These are phyloP conservation scores for Oncopeltus fasciatus DNA, from an alignment of 1,140 invertebrate species.

Conservation along the genomic window DNA sequence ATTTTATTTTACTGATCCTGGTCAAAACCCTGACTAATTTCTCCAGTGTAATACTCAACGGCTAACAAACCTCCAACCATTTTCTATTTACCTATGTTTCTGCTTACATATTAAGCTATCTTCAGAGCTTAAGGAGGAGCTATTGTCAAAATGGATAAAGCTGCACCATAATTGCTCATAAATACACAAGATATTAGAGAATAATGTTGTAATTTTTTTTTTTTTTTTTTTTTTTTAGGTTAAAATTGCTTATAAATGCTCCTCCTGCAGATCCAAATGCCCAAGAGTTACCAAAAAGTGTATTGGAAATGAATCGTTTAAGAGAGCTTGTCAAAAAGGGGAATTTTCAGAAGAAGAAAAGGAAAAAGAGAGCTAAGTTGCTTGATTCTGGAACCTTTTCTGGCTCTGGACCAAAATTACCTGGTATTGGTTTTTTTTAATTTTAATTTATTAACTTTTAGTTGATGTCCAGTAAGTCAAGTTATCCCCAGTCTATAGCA, in stretches of 20 bases:
- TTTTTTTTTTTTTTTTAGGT: conserved; percentile 32
- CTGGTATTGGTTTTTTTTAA: conserved; percentile 6
- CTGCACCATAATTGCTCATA: too few species aligned
- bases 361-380: conserved; percentile 24
- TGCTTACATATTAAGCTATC: too few species aligned
- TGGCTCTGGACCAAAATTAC: conserved; percentile 12
- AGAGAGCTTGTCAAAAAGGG: conserved; percentile 35
- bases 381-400: conserved; percentile 9
- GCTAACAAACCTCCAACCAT: too few species aligned
- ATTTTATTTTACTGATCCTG: too few species aligned
- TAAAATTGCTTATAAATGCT: conserved; percentile 48
- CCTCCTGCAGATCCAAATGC: conserved; percentile 46
- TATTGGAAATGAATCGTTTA: conserved; percentile 41
- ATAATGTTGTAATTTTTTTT: background rate
- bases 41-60: too few species aligned
- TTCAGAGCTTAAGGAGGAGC: too few species aligned
- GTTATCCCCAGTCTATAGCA: too few species aligned
- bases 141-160: too few species aligned
- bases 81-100: too few species aligned
- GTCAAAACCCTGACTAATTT: too few species aligned
- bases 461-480: too few species aligned
- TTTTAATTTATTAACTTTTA: background rate
- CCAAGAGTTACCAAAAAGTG: conserved; percentile 47
- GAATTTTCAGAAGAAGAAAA: conserved; percentile 26
- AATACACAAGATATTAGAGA: too few species aligned